Evolutionary conservation across 2,888 invertebrate species (phyloP), one percentile per base, ranked within the genome.

Genomic region (Teleogryllus oceanicus): DNA sequence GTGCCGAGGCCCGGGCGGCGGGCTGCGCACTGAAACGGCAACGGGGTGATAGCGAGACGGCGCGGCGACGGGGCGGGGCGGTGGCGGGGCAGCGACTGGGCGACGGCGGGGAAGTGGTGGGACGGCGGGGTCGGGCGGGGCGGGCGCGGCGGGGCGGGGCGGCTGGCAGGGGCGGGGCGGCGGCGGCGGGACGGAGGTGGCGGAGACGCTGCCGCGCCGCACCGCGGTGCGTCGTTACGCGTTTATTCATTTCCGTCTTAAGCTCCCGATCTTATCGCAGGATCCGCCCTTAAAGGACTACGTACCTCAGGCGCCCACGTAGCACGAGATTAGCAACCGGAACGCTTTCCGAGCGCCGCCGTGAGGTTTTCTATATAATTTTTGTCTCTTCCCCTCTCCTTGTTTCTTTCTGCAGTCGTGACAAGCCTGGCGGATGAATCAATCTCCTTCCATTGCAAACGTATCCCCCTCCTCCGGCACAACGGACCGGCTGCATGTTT

Each of bases 401-500:
- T 62, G 62, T 62, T 62, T 62, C 77, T 50, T 50, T 77, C 50
- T 77, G 18, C 21, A 21, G 77, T 77, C 77, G 77, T 50, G 49
- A 77, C 49, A 50, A 37, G 21, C 37, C 37, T 49, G 78, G n/a
- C 49, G 78, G 79, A 75, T 79, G 79, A 79, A 79, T 75, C 76
- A 75, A 78, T 79, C 78, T 78, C 78, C 51, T 79, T 78, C 18
- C 78, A 49, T 11, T 16, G 18, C 78, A 62, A 62, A 62, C 62
- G 62, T 62, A 62, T 62, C 18, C 74, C 76, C 74, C 50, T 51
- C 77, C 49, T 16, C 20, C 13, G 11, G 74, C 50, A 50, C 62
- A 50, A 8, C 62, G 51, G 51, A 78, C 80, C 81, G 74, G 51
- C 76, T 78, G 51, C 78, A 79, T 75, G 62, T 62, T 80, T 81